Evolutionary conservation across 1,140 invertebrate genomes (phyloP).

Genomic region (Wiebesia pumilae): DNA sequence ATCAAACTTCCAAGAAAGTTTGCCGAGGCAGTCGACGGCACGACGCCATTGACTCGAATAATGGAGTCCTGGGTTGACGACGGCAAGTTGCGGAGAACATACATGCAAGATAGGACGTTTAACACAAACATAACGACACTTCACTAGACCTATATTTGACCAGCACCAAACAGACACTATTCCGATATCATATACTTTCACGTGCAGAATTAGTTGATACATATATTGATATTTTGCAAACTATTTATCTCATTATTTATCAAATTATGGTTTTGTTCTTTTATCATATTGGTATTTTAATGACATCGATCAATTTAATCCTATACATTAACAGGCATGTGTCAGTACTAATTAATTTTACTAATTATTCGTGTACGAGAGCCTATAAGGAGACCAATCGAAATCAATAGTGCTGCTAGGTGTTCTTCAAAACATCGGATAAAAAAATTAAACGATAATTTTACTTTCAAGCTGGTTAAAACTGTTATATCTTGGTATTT

Average conservation of each 20-base stretch:
- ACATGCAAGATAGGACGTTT: background rate
- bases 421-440: no score
- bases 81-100: conserved; percentile 3
- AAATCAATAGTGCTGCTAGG: no score
- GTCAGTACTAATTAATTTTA: no score
- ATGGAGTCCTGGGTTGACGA: conserved; percentile 16
- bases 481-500: background rate
- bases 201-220: background rate
- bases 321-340: no score
- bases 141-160: background rate
- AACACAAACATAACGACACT: background rate
- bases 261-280: no score
- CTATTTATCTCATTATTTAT: no score
- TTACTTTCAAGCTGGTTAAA: background rate
- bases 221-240: background rate
- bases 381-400: no score
- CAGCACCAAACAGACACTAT: background rate
- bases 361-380: background rate
- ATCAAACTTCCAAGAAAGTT: conserved; percentile 42
- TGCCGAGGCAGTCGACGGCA: background rate
- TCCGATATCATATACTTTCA: background rate
- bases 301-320: no score
- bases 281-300: no score
- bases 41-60: conserved; percentile 20
- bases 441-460: background rate